phyloP scores from a whole-genome alignment of 2,797 vertebrate genomes.

The Sebastes trivittatus region DNA sequence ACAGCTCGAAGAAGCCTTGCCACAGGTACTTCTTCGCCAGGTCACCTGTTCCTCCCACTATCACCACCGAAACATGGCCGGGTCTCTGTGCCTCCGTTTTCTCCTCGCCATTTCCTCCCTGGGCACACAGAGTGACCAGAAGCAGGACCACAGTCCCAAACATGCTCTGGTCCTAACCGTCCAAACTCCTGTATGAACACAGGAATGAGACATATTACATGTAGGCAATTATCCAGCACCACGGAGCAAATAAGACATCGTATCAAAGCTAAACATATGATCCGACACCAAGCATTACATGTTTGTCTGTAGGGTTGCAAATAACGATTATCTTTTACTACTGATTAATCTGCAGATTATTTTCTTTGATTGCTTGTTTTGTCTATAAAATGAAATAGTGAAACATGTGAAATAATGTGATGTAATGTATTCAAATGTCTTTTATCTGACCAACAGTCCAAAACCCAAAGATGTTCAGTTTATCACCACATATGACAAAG shows the following conservation, averaged over 20 bases:
- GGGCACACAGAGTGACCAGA: slow-evolving; percentile 62
- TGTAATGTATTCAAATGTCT: not conserved
- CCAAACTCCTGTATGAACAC: slow-evolving; percentile 52
- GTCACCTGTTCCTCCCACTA: slow-evolving; percentile 94
- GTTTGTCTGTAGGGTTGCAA: not conserved
- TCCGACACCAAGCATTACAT: not conserved
- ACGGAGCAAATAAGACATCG: not conserved
- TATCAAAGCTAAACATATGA: not conserved
- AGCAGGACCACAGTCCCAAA: slow-evolving; percentile 69
- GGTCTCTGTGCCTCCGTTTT: slow-evolving; percentile 60
- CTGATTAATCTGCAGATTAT: not conserved
- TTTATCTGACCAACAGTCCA: not conserved
- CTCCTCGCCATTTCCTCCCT: slow-evolving; percentile 54
- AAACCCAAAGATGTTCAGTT: not conserved
- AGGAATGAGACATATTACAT: slow-evolving; percentile 8
- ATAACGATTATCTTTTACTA: not conserved
- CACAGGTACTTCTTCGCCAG: slow-evolving; percentile 95
- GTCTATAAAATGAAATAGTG: not conserved
- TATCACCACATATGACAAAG: not conserved
- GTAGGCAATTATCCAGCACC: not conserved
- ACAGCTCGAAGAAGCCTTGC: slow-evolving; percentile 94
- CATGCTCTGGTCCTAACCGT: slow-evolving; percentile 69
- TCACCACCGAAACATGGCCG: slow-evolving; percentile 89
- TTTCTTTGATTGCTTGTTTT: no score
- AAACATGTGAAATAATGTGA: not conserved